phyloP scores from a whole-genome alignment of 2,113 vertebrate genomes.

The Actenoides lindsayi region DNA sequence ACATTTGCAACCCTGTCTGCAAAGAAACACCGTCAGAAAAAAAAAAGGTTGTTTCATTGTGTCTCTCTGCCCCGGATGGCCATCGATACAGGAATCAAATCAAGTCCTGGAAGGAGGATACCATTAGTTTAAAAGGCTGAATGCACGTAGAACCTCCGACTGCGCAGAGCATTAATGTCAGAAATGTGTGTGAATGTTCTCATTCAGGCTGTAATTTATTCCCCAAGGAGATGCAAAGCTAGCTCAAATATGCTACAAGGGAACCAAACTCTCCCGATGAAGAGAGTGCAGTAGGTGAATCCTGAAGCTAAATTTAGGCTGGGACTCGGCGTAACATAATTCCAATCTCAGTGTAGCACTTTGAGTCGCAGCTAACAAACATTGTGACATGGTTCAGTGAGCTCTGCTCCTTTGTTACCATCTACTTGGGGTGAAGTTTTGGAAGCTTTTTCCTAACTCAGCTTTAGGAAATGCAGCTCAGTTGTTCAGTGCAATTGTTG shows the following conservation, averaged over 20 bases:
- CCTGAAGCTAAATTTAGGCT: conserved; percentile 44
- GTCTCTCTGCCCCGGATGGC: background rate
- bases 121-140: background rate
- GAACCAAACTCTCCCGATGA: background rate
- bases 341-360: conserved; percentile 13
- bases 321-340: background rate
- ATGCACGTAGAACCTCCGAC: background rate
- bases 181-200: conserved; percentile 50
- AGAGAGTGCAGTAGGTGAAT: background rate
- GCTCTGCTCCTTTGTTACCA: background rate
- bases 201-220: conserved; percentile 56
- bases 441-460: background rate
- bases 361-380: background rate
- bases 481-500: background rate
- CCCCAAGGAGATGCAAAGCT: conserved; percentile 45
- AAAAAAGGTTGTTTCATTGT: background rate
- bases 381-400: background rate
- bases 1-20: background rate
- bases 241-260: conserved; percentile 33
- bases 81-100: background rate
- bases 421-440: background rate
- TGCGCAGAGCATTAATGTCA: background rate
- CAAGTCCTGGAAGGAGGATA: background rate
- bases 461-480: background rate
- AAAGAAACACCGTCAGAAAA: background rate